Percentiles rank a stretch among this genome's conserved stretches.
Evolutionary conservation across 2,113 vertebrate species (phyloP).

Genomic region (Oreochromis tanganicae): DNA sequence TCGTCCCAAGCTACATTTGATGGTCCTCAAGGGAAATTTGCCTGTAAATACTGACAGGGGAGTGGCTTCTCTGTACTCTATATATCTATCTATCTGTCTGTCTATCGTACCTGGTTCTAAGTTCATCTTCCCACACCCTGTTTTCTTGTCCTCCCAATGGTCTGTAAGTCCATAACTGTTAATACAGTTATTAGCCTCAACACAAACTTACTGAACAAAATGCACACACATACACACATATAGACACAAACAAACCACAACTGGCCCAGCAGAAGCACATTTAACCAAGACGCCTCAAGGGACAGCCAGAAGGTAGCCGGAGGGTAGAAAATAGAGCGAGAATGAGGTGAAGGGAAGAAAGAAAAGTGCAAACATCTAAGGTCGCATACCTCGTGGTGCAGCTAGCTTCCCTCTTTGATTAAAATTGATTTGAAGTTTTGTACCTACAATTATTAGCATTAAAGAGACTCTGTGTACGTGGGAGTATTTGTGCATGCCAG

Average conservation of each 20-base stretch:
- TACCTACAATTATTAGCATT: slow-evolving; percentile 26
- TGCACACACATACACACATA: background rate
- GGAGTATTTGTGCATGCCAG: background rate
- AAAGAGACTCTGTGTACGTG: background rate
- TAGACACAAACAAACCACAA: slow-evolving; percentile 41
- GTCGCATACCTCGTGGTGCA: slow-evolving; percentile 28
- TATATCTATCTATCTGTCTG: background rate
- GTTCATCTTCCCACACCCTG: background rate
- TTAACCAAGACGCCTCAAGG: slow-evolving; percentile 57
- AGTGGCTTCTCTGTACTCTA: slow-evolving; percentile 6
- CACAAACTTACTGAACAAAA: background rate
- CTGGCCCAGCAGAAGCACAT: slow-evolving; percentile 54
- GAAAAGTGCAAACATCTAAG: slow-evolving; percentile 51
- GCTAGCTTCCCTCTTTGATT: slow-evolving; percentile 37
- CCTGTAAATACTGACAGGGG: slow-evolving; percentile 38
- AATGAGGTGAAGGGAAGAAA: slow-evolving; percentile 37
- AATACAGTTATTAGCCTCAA: slow-evolving; percentile 40
- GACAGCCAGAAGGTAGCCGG: slow-evolving; percentile 52
- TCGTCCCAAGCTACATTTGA: slow-evolving; percentile 23
- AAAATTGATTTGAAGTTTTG: slow-evolving; percentile 31
- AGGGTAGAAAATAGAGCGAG: slow-evolving; percentile 43
- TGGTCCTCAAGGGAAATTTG: slow-evolving; percentile 46
- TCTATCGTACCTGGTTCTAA: background rate
- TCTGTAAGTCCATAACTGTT: slow-evolving; percentile 19
- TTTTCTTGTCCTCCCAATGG: background rate